Conservation (phyloP, 1,140 invertebrate species). For the Aricia agestis region DNA sequence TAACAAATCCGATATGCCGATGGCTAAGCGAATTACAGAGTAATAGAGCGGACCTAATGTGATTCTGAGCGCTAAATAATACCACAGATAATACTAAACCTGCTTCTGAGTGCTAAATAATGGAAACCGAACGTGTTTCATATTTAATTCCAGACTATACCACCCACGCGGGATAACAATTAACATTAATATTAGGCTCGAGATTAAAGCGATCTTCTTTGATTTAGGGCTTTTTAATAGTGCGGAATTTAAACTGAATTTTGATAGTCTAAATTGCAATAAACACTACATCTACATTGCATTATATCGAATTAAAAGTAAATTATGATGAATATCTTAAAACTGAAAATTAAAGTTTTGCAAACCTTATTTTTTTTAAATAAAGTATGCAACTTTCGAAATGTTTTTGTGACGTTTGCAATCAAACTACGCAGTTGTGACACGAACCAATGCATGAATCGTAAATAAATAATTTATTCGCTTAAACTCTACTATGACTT, state of each 20-base stretch:
- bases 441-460: too few species aligned
- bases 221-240: background rate
- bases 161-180: background rate
- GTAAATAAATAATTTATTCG: too few species aligned
- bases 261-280: too few species aligned
- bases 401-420: too few species aligned
- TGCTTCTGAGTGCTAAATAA: constrained; percentile 21
- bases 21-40: background rate
- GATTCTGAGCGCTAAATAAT: constrained; percentile 37
- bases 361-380: too few species aligned
- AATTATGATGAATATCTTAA: too few species aligned
- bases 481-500: too few species aligned
- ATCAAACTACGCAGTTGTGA: too few species aligned
- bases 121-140: background rate
- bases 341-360: too few species aligned
- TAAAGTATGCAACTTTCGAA: too few species aligned
- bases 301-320: too few species aligned
- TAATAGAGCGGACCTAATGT: constrained; percentile 33
- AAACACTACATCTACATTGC: too few species aligned
- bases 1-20: constrained; percentile 25
- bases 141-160: background rate
- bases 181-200: background rate
- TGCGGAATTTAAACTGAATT: background rate
- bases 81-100: constrained; percentile 16
- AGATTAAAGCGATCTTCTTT: background rate